Evolutionary conservation across 2,113 vertebrate species (phyloP).

Genomic region (Tursiops truncatus): DNA sequence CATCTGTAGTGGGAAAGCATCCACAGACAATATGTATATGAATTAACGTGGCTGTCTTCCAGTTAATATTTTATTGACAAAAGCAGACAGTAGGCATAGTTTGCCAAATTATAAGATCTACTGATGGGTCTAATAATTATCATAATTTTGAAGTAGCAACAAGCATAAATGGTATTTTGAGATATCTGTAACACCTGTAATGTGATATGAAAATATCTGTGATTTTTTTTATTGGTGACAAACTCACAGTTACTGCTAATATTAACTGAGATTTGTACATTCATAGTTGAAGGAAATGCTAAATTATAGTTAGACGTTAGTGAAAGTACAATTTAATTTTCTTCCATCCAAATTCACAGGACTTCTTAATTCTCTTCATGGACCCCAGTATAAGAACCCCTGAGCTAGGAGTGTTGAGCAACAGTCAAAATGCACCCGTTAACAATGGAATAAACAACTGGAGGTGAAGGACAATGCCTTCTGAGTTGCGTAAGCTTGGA

Average conservation of each 20-base stretch:
- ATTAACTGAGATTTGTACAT: background rate
- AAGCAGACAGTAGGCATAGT: background rate
- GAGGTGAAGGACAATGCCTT: background rate
- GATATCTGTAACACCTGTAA: background rate
- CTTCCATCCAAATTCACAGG: constrained; percentile 9
- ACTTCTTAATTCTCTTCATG: background rate
- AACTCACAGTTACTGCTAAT: background rate
- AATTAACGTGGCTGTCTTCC: background rate
- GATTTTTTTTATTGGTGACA: background rate
- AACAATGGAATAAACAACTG: background rate
- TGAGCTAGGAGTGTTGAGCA: background rate
- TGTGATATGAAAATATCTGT: background rate
- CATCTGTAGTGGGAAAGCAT: background rate
- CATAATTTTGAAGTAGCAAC: constrained; percentile 11
- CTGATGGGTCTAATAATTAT: background rate
- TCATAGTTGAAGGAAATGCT: constrained; percentile 8
- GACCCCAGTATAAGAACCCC: background rate
- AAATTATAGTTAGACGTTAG: background rate
- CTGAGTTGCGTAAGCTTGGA: background rate
- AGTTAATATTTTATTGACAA: constrained; percentile 26
- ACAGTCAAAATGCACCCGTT: background rate
- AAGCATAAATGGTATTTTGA: constrained; percentile 7
- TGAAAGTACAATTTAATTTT: constrained; percentile 30
- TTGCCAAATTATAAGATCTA: constrained; percentile 12
- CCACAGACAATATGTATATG: background rate